Conservation (phyloP, 1,140 invertebrate genomes). For the Bombus confusus region DNA sequence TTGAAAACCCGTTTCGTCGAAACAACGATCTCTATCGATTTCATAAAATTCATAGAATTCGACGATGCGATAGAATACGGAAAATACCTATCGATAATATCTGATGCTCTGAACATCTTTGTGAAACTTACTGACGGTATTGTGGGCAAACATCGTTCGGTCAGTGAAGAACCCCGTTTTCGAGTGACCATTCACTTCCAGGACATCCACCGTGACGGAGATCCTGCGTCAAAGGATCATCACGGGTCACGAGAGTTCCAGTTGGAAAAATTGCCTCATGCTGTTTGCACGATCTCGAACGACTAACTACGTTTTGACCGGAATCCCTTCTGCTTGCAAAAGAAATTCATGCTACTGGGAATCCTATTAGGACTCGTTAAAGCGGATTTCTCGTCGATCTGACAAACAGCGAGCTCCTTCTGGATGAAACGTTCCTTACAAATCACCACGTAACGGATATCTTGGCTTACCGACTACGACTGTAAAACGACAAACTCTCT, state of each 20-base stretch:
- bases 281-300: constrained; percentile 21
- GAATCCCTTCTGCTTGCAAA: constrained; percentile 13
- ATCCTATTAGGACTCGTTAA: constrained; percentile 64
- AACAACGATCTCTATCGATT: background rate
- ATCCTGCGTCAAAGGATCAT: constrained; percentile 25
- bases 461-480: constrained; percentile 44
- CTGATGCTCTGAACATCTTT: background rate
- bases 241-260: constrained; percentile 26
- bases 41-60: too few relatives aligned
- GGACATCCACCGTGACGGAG: background rate
- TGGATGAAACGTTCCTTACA: background rate
- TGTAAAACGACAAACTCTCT: background rate
- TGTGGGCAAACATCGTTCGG: constrained; percentile 46
- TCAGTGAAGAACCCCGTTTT: background rate
- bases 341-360: constrained; percentile 14
- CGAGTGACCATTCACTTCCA: constrained; percentile 29
- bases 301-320: constrained; percentile 53
- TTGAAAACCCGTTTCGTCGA: background rate
- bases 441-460: constrained; percentile 49
- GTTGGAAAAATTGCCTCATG: constrained; percentile 13
- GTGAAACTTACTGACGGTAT: background rate
- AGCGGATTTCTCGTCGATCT: constrained; percentile 35
- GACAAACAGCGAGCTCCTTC: background rate
- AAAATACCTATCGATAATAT: too few relatives aligned
- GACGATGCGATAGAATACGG: too few relatives aligned